phyloP scores from a whole-genome alignment of 2,888 invertebrate genomes.

The Elaeidobius kamerunicus region DNA sequence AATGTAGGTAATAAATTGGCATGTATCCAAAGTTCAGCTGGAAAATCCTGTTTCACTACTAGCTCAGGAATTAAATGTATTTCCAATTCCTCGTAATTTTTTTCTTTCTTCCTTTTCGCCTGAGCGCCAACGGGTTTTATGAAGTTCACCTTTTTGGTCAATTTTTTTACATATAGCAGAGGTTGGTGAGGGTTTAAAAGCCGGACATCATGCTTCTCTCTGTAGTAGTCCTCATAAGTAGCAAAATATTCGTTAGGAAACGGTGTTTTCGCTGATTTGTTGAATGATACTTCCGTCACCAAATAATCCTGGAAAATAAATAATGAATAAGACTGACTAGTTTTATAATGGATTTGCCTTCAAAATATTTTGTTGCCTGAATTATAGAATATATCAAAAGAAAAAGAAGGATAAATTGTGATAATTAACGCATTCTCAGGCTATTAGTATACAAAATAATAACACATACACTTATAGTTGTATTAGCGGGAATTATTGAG shows the following conservation, averaged over 20 bases:
- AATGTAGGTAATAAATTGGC: slow-evolving; percentile 80
- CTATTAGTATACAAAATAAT: no score
- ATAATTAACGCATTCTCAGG: no score
- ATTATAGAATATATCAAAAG: no score
- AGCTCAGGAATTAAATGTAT: slow-evolving; percentile 86
- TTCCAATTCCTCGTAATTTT: slow-evolving; percentile 54
- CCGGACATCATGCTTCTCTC: slow-evolving; percentile 65
- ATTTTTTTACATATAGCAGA: slow-evolving; percentile 74
- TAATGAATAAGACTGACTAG: no score
- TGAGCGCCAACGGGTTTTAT: slow-evolving; percentile 53
- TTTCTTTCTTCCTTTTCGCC: slow-evolving; percentile 48
- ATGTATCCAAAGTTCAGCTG: slow-evolving; percentile 80
- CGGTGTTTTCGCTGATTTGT: slow-evolving; percentile 61
- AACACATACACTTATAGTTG: slow-evolving; percentile 1
- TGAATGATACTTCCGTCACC: slow-evolving; percentile 65
- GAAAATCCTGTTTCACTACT: slow-evolving; percentile 68
- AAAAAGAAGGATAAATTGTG: no score
- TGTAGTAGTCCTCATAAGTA: slow-evolving; percentile 74
- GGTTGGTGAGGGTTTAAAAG: slow-evolving; percentile 68
- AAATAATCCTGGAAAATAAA: slow-evolving; percentile 54
- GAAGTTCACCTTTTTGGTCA: slow-evolving; percentile 59
- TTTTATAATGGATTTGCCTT: no score
- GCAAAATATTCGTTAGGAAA: slow-evolving; percentile 62
- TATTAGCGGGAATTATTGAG: background rate
- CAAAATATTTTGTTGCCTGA: no score